phyloP scores from a whole-genome alignment of 2,113 vertebrate species.

The Leptosomus discolor region DNA sequence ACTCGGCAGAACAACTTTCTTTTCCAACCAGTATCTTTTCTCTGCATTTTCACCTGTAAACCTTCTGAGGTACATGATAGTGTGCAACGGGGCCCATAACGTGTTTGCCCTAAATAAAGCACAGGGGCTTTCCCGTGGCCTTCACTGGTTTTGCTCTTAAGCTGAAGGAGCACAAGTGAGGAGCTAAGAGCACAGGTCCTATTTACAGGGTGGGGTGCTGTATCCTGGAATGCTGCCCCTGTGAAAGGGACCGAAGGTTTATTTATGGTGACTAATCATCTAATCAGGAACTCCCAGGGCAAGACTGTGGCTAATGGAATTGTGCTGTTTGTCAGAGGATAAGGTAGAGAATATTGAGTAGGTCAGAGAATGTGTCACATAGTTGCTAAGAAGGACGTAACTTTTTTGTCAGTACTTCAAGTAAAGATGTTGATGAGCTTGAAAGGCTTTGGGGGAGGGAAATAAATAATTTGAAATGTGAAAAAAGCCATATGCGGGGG shows the following conservation, averaged over 20 bases:
- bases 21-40: not conserved
- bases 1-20: not conserved
- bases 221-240: not conserved
- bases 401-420: not conserved
- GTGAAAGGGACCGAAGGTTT: not conserved
- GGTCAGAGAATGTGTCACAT: not conserved
- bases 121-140: not conserved
- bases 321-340: not conserved
- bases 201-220: not conserved
- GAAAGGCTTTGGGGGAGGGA: not conserved
- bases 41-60: not conserved
- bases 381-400: accelerated
- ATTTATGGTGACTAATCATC: not conserved
- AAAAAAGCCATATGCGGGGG: no score
- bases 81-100: not conserved
- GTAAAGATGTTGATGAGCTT: not conserved
- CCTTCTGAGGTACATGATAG: not conserved
- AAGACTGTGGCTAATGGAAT: accelerated
- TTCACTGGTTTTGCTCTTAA: not conserved
- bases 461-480: not conserved
- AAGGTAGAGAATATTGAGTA: not conserved
- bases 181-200: not conserved
- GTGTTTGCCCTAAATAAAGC: not conserved
- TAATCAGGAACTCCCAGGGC: not conserved
- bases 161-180: not conserved